Conservation (phyloP, 2,797 vertebrate species). For the Siniperca undulata region DNA sequence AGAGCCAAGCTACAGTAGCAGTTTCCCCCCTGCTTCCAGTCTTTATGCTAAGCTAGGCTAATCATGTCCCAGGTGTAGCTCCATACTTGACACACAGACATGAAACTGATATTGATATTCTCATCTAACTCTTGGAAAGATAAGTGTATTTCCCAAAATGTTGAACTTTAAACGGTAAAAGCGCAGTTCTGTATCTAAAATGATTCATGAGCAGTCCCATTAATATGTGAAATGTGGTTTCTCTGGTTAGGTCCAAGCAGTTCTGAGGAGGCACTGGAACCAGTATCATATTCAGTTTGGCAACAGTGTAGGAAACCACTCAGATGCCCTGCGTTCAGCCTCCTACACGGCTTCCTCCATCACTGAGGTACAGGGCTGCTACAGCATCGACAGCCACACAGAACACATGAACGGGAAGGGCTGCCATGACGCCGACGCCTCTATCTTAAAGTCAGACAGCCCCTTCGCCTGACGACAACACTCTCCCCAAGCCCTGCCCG, state of each 20-base stretch:
- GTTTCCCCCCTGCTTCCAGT: background rate
- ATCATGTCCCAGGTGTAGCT: background rate
- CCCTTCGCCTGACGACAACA: conserved; percentile 85
- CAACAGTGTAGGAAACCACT: conserved; percentile 90
- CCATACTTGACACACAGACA: background rate
- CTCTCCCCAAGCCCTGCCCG: background rate
- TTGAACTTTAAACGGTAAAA: background rate
- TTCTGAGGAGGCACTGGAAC: conserved; percentile 95
- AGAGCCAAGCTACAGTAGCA: background rate
- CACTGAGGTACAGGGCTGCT: conserved; percentile 91
- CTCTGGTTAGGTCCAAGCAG: conserved; percentile 90
- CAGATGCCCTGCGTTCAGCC: conserved; percentile 90
- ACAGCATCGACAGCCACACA: conserved; percentile 86
- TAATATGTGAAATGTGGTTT: conserved; percentile 18
- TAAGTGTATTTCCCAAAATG: background rate
- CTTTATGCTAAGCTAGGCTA: background rate
- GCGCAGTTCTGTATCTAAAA: background rate
- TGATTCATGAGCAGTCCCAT: background rate
- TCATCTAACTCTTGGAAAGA: background rate
- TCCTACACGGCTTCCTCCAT: conserved; percentile 88
- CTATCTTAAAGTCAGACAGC: conserved; percentile 87
- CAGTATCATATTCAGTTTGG: conserved; percentile 96
- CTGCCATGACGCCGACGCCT: conserved; percentile 87
- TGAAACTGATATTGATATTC: background rate
- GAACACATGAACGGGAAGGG: conserved; percentile 94